Base-by-base conservation (phyloP, 2,797 vertebrate genomes). In the Saguinus oedipus region DNA sequence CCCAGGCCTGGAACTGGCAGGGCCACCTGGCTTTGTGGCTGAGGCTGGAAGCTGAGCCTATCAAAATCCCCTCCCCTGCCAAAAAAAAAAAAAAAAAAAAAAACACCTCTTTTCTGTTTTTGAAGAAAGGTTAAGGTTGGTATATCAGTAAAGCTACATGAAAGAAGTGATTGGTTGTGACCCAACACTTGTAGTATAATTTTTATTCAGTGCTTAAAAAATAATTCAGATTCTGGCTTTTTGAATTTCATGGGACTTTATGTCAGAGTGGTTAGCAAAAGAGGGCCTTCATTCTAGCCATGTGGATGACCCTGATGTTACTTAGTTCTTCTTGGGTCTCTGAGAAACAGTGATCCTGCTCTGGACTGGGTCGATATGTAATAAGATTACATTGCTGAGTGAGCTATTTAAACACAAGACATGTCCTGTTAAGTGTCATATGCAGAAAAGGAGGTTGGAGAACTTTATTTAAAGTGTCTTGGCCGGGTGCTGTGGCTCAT, bases 191-290 rank as follows among this genome's bases (percentile, higher is more conserved):
- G 26, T 88, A 83, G 33, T 64, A 6, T 89, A 33, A 68, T 96
- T 96, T 95, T 93, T 93, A 70, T 85, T 53, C 94, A 61, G 64
- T 14, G 68, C 39, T 92, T 93, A 48, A 89, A 76, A 96, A 92
- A 55, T 59, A 1, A 9, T 83, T 5, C 9, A 80, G 74, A 76
- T 91, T 94, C 19, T 78, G 75, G 20, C 20, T 96, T 86, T 22
- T 57, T 93, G 92, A 22, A 36, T 91, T n/a, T 70, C 88, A 27
- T 80, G 61, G 88, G 24, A 79, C 82, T 90, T 85, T 55, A 2
- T 97, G 42, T 42, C 48, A 92, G 15, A 79, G 26, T 88, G 44
- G n/a, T 95, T 96, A 91, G 79, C 26, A 53, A 75, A 95, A 93
- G 59, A 88, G 55, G 30, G 14, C 11, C 64, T 92, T 92, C 5